Evolutionary conservation across 2,797 vertebrate species (phyloP).

Genomic region (Aplochiton taeniatus): DNA sequence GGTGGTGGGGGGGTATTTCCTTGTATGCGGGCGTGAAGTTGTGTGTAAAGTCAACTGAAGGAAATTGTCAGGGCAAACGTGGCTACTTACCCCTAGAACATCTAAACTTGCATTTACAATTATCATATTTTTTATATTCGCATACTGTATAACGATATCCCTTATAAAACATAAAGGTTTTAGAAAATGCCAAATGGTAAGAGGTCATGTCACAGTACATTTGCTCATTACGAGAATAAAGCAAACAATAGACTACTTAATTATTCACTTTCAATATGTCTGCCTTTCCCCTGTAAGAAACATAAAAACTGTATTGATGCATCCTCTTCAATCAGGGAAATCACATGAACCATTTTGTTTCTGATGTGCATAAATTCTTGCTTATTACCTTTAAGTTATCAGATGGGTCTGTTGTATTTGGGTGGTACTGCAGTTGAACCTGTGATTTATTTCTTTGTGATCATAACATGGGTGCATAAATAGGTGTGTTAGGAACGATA

Average conservation of each 20-base stretch:
- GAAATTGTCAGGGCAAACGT: no score
- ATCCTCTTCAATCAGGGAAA: constrained; percentile 42
- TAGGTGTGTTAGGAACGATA: constrained; percentile 61
- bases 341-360: constrained; percentile 51
- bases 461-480: constrained; percentile 59
- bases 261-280: constrained; percentile 50
- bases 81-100: no score
- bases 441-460: constrained; percentile 54
- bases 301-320: constrained; percentile 46
- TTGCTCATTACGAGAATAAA: no score
- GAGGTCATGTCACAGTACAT: no score
- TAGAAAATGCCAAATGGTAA: no score
- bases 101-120: no score
- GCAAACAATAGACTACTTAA: constrained; percentile 39
- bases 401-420: constrained; percentile 43
- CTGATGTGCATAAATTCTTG: constrained; percentile 52
- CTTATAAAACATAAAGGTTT: no score
- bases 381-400: constrained; percentile 46
- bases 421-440: constrained; percentile 47
- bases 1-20: no score
- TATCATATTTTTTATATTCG: no score
- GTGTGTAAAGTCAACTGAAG: no score
- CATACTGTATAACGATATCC: no score
- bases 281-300: constrained; percentile 40
- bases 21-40: no score